Conservation (phyloP, 2,797 vertebrate genomes). For the Clarias platycephalus region DNA sequence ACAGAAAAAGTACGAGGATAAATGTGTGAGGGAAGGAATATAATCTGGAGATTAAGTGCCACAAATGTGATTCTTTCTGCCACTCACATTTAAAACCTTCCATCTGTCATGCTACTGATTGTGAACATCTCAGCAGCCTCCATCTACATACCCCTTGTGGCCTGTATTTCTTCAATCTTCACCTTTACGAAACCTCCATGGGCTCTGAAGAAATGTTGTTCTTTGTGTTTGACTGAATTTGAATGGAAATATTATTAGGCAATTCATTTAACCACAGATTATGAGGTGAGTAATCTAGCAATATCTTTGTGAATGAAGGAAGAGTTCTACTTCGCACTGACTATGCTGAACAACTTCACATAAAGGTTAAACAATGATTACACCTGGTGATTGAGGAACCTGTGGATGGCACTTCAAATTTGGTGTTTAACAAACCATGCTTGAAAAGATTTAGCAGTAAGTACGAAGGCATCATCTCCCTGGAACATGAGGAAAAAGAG, state of each 20-base stretch:
- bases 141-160: neutral
- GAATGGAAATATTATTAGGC: neutral
- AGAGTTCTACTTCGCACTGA: neutral
- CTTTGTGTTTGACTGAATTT: neutral
- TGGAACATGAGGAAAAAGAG: neutral
- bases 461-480: neutral
- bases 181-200: neutral
- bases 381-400: neutral
- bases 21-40: neutral
- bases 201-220: neutral
- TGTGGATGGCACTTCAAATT: conserved; percentile 1
- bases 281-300: neutral
- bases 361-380: neutral
- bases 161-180: neutral
- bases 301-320: neutral
- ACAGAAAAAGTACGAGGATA: conserved; percentile 6
- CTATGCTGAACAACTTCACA: neutral
- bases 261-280: neutral
- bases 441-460: neutral
- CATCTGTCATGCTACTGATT: neutral
- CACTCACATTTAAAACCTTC: neutral
- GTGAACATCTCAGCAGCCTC: neutral
- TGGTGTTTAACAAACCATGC: neutral
- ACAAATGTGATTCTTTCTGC: neutral
- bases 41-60: conserved; percentile 4